phyloP scores from a whole-genome alignment of 2,797 vertebrate genomes.

The Tachyglossus aculeatus region DNA sequence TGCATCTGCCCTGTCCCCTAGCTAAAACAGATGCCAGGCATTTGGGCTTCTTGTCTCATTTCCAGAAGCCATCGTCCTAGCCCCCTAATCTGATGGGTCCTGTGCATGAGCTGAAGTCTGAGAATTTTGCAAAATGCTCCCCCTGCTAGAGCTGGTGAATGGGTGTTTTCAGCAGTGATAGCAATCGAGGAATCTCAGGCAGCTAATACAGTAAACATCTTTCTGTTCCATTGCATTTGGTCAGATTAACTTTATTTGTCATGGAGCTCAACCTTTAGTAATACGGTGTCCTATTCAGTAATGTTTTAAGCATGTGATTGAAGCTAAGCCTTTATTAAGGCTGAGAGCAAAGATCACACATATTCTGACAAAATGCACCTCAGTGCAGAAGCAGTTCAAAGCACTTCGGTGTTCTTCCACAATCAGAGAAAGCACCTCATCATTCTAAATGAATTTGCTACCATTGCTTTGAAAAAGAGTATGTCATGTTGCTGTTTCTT shows the following conservation, averaged over 20 bases:
- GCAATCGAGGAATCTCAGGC: slow-evolving; percentile 24
- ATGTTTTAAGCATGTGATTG: slow-evolving; percentile 61
- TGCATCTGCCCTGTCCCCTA: too few species aligned
- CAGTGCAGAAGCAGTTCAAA: slow-evolving; percentile 51
- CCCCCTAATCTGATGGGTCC: not conserved
- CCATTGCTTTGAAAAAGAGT: slow-evolving; percentile 45
- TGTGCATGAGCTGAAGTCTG: not conserved
- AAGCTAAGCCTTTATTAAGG: slow-evolving; percentile 57
- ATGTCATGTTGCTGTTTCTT: slow-evolving; percentile 24
- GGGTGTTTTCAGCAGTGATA: slow-evolving; percentile 43
- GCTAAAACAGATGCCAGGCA: too few species aligned
- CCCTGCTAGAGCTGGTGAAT: not conserved
- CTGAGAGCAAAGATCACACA: slow-evolving; percentile 32
- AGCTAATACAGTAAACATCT: slow-evolving; percentile 45
- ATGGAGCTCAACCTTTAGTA: slow-evolving; percentile 35
- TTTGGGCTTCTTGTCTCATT: too few species aligned
- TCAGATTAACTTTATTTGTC: slow-evolving; percentile 57
- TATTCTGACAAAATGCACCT: slow-evolving; percentile 52
- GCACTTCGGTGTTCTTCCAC: slow-evolving; percentile 46
- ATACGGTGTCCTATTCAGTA: slow-evolving; percentile 47
- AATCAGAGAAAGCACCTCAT: slow-evolving; percentile 34
- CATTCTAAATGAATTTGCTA: slow-evolving; percentile 53
- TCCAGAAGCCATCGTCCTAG: not conserved
- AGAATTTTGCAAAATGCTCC: not conserved
- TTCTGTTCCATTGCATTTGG: slow-evolving; percentile 51